Conservation (phyloP, 2,113 vertebrate genomes). For the Corydoras maculifer region DNA sequence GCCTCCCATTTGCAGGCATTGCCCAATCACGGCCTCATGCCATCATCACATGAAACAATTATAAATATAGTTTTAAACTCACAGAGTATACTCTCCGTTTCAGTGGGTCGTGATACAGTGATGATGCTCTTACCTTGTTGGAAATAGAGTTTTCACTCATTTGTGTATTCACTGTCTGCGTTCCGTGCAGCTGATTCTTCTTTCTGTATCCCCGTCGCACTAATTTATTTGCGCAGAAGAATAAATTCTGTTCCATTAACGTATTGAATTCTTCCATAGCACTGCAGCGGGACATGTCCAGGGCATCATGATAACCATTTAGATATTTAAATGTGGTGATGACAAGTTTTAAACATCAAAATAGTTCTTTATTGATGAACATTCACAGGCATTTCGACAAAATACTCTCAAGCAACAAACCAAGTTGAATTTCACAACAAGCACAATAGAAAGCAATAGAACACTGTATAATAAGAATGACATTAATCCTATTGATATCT, state of each 20-base stretch:
- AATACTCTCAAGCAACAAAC: conserved; percentile 29
- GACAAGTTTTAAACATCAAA: conserved; percentile 17
- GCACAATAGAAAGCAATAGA: conserved; percentile 1
- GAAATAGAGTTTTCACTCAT: too few species aligned
- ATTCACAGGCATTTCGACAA: conserved; percentile 12
- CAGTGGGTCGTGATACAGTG: too few species aligned
- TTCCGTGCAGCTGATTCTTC: conserved; percentile 40
- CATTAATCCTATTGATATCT: too few species aligned
- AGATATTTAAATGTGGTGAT: too few species aligned
- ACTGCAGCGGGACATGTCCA: too few species aligned
- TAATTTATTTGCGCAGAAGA: conserved; percentile 66
- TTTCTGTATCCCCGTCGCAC: conserved; percentile 49
- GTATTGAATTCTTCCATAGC: not conserved
- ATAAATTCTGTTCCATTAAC: conserved; percentile 31
- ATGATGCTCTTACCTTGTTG: too few species aligned
- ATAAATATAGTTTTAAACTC: too few species aligned
- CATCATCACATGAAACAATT: too few species aligned
- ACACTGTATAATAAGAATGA: not conserved
- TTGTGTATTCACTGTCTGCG: conserved; percentile 12
- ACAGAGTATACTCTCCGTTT: too few species aligned
- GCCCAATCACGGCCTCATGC: too few species aligned
- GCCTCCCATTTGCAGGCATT: too few species aligned
- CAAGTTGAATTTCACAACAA: conserved; percentile 13
- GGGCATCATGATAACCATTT: too few species aligned
- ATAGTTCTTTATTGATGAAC: conserved; percentile 25